Percentiles rank a stretch among this genome's conserved stretches.
phyloP scores from a whole-genome alignment of 2,797 vertebrate species.

The Esox lucius region DNA sequence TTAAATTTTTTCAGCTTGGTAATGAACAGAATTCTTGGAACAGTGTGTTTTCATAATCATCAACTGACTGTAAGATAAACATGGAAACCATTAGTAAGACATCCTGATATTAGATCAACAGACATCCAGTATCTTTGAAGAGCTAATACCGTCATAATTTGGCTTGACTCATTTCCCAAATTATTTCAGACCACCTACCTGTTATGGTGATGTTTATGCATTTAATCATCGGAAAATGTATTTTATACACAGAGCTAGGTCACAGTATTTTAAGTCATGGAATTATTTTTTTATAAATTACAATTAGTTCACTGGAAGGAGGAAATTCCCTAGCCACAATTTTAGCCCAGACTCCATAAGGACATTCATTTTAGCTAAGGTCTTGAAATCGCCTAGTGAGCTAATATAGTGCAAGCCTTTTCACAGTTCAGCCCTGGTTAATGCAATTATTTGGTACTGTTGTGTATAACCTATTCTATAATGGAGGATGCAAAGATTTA shows the following conservation, averaged over 20 bases:
- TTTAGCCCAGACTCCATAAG: not conserved
- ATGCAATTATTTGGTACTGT: too few species aligned
- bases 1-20: not conserved
- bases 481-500: too few species aligned
- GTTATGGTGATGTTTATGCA: not conserved
- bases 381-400: too few species aligned
- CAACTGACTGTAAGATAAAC: constrained; percentile 23
- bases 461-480: too few species aligned
- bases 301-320: not conserved
- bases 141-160: not conserved
- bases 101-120: constrained; percentile 29
- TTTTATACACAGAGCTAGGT: not conserved
- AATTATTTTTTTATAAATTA: not conserved
- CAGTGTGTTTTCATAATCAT: constrained; percentile 3
- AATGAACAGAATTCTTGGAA: constrained; percentile 23
- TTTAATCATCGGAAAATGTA: not conserved
- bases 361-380: not conserved
- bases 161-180: not conserved
- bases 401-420: too few species aligned
- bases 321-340: not conserved
- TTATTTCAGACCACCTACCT: not conserved
- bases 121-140: constrained; percentile 10
- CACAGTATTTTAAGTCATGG: not conserved
- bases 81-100: constrained; percentile 23
- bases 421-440: too few species aligned